Conservation (phyloP, 2,113 vertebrate genomes). For the Meriones unguiculatus region DNA sequence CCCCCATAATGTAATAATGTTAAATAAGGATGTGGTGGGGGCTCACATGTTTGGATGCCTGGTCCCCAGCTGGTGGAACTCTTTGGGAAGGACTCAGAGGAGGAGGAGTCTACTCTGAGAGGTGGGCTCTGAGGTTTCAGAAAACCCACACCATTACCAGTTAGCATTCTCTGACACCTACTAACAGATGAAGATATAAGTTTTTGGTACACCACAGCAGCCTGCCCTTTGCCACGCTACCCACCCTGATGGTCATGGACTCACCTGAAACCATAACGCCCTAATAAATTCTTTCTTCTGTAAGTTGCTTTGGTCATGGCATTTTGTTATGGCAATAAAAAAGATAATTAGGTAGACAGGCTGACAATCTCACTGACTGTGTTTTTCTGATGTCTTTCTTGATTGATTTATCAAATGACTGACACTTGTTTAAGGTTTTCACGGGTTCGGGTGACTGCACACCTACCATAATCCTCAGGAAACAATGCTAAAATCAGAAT, state of each 20-base stretch:
- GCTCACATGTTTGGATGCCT: too few species aligned
- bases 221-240: background rate
- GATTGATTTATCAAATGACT: background rate
- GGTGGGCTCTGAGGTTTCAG: background rate
- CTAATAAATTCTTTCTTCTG: background rate
- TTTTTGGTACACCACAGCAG: background rate
- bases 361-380: background rate
- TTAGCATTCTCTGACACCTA: background rate
- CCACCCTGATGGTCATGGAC: background rate
- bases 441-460: background rate
- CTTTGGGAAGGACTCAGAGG: background rate
- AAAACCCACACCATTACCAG: background rate
- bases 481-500: conserved; percentile 5
- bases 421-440: conserved; percentile 1
- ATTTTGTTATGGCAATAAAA: background rate
- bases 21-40: background rate
- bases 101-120: too few species aligned
- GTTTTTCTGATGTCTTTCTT: background rate
- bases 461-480: background rate
- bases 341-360: background rate
- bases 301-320: background rate
- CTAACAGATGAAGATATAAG: background rate
- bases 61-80: background rate
- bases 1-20: background rate
- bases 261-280: background rate